These are phyloP conservation scores for Tetragonula clypearis DNA, from an alignment of 1,140 invertebrate genomes.

Conservation along the genomic window DNA sequence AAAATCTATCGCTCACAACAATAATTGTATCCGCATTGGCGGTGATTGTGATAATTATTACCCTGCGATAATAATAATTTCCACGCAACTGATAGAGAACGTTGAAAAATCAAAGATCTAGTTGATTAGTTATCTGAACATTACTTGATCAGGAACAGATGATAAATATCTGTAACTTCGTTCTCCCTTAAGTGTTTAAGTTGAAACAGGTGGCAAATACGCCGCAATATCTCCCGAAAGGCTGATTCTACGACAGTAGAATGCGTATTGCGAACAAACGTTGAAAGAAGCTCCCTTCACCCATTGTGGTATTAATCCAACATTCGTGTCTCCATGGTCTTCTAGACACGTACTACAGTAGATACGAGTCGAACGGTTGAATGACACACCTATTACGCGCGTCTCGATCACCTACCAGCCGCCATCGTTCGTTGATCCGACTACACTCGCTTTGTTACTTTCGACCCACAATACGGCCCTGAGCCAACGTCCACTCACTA, in stretches of 20 bases:
- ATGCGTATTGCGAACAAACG: slow-evolving; percentile 7
- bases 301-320: slow-evolving; percentile 43
- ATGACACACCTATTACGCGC: slow-evolving; percentile 52
- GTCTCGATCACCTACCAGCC: slow-evolving; percentile 20
- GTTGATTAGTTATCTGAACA: not conserved
- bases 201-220: not conserved
- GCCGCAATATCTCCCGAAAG: not conserved
- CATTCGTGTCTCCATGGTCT: slow-evolving; percentile 48
- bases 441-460: slow-evolving; percentile 3
- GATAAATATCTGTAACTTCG: not conserved
- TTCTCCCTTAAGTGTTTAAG: not conserved
- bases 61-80: not conserved
- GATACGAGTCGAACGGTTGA: slow-evolving; percentile 44
- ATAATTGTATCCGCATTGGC: too few relatives aligned
- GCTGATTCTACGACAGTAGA: not conserved
- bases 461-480: not conserved
- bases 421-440: slow-evolving; percentile 40
- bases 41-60: too few relatives aligned
- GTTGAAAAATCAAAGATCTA: not conserved
- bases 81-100: not conserved
- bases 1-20: not conserved
- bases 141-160: not conserved
- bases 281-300: slow-evolving; percentile 49
- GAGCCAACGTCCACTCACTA: not conserved
- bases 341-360: slow-evolving; percentile 52